A percentile compares a stretch with the other conserved stretches of the same genome.
Evolutionary conservation across 2,797 vertebrate species (phyloP).

Genomic region (Syngnathus acus): DNA sequence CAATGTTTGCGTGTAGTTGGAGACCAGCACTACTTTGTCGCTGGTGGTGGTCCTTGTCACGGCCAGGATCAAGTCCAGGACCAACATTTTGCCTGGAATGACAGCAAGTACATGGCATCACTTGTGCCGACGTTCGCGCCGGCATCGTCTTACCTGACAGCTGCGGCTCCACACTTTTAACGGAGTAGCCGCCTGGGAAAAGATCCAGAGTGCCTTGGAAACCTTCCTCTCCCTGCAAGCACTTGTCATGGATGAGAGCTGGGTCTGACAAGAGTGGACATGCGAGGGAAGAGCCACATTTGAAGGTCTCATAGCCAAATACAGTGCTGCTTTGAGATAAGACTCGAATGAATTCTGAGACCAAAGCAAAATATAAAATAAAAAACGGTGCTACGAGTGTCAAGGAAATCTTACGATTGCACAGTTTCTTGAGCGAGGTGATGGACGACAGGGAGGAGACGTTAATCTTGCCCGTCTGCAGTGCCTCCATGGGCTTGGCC

Average conservation of each 20-base stretch:
- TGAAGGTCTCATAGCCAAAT: not conserved
- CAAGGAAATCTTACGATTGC: constrained; percentile 82
- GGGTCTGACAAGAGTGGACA: constrained; percentile 71
- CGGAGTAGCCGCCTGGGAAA: constrained; percentile 81
- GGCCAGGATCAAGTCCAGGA: constrained; percentile 92
- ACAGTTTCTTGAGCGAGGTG: constrained; percentile 94
- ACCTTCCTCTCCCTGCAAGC: constrained; percentile 83
- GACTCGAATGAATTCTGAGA: too few relatives aligned
- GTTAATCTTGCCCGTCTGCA: constrained; percentile 79
- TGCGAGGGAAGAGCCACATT: not conserved
- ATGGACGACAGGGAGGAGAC: constrained; percentile 95
- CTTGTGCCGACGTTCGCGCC: not conserved
- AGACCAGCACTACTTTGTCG: constrained; percentile 95
- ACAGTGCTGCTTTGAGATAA: too few relatives aligned
- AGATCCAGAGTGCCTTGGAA: constrained; percentile 82
- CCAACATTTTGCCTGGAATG: constrained; percentile 87
- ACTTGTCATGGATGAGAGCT: constrained; percentile 88
- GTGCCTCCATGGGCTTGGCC: constrained; percentile 82
- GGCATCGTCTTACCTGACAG: constrained; percentile 79
- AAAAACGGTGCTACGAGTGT: not conserved
- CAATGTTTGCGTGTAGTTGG: constrained; percentile 96
- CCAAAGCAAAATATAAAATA: too few relatives aligned
- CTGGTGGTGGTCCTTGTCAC: constrained; percentile 82
- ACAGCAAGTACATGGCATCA: not conserved
- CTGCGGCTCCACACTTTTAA: constrained; percentile 85